Percentiles rank a stretch among this genome's conserved stretches.
phyloP scores from a whole-genome alignment of 92 coral and sea anemone species.

The Parazoanthus atlanticus region DNA sequence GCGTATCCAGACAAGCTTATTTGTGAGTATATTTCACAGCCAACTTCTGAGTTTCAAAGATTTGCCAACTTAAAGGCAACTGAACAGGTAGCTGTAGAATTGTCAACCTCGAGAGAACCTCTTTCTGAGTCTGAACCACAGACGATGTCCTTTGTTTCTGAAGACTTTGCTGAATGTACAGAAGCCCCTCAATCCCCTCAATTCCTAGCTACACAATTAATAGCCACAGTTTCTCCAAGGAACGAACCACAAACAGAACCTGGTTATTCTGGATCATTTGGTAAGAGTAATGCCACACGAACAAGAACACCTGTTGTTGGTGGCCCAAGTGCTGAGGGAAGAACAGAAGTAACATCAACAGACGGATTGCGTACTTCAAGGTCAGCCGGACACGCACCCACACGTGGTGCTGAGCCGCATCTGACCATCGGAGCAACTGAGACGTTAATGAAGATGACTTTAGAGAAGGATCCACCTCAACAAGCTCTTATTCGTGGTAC shows the following conservation, averaged over 20 bases:
- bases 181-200: no score
- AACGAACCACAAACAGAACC: not conserved
- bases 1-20: not conserved
- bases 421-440: not conserved
- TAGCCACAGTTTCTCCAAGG: not conserved
- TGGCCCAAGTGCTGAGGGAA: not conserved
- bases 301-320: not conserved
- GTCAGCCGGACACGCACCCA: not conserved
- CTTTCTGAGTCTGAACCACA: not conserved
- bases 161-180: not conserved
- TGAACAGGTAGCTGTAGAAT: not conserved
- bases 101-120: not conserved
- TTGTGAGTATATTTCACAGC: not conserved
- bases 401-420: not conserved
- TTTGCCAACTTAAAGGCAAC: not conserved
- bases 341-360: not conserved
- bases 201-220: not conserved
- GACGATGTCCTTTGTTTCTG: not conserved
- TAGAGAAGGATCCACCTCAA: not conserved
- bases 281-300: not conserved
- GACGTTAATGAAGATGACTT: not conserved
- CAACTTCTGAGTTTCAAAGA: not conserved
- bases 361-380: not conserved
- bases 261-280: not conserved
- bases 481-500: not conserved